Evolutionary conservation across 1,140 invertebrate species (phyloP), one percentile per base, ranked within the genome.

Genomic region (Steinernema feltiae): DNA sequence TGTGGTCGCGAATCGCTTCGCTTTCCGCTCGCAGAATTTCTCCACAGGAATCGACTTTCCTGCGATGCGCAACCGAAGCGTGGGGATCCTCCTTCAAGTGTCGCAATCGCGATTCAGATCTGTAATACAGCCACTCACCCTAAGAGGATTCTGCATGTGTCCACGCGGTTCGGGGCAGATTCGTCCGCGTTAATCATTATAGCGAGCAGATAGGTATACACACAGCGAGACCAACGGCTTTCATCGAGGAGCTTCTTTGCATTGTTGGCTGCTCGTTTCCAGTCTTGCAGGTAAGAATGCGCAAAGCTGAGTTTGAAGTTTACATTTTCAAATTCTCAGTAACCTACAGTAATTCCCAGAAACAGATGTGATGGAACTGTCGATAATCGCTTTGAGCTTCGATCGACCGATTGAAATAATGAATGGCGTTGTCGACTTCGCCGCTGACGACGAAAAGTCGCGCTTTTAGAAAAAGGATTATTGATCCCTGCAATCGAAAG

Each of bases 31-130:
- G 35, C 92, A 91, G 89, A 97, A 98, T 84, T 98, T 98, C 87
- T 98, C 95, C 90, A 97, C 92, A 18, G 95, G 95, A 78, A 98
- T 88, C 3, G 94, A 97, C 88, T 97, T 97, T 0, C 95, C 95
- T 32, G 94, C 94, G 74, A 98, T 94, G 74, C 92, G 89, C 85
- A 95, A 92, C 83, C 94, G 94, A 86, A 91, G 91, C 63, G 88
- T 88, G 3, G 94, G 93, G 24, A 92, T 91, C 80, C 91, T 90
- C 77, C 92, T 93, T 83, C 46, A 88, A 88, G 69, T 1, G 79
- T 76, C n/a, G 27, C 1, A 82, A 83, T 46, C n/a, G n/a, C n/a
- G n/a, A n/a, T n/a, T n/a, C n/a, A n/a, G n/a, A n/a, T n/a, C n/a
- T n/a, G n/a, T n/a, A n/a, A n/a, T n/a, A n/a, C n/a, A n/a, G n/a